These are phyloP conservation scores for Dolichopus griseipennis DNA, from an alignment of 2,888 invertebrate genomes.

Conservation along the genomic window DNA sequence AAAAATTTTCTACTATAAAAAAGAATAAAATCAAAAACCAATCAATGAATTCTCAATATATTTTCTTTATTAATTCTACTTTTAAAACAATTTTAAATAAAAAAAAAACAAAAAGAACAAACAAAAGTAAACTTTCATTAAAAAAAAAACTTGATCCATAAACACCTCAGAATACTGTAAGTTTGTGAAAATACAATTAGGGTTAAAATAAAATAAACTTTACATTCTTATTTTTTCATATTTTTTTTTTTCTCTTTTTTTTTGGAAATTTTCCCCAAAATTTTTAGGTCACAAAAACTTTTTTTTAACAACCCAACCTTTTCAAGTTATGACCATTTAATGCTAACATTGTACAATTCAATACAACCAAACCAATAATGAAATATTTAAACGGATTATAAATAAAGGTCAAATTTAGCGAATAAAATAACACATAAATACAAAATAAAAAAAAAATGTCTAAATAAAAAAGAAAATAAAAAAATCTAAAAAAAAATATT, in stretches of 20 bases:
- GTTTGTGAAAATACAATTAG: too few relatives aligned
- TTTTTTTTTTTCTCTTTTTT: background rate
- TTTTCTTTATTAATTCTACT: too few relatives aligned
- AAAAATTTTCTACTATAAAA: too few relatives aligned
- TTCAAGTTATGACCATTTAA: background rate
- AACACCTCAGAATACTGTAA: too few relatives aligned
- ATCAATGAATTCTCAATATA: too few relatives aligned
- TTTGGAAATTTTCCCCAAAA: background rate
- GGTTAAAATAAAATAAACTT: too few relatives aligned
- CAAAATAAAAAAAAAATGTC: background rate
- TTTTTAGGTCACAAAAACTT: background rate
- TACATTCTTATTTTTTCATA: too few relatives aligned
- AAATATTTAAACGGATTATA: background rate
- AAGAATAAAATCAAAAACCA: too few relatives aligned
- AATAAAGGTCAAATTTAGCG: slow-evolving; percentile 6
- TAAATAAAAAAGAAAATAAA: background rate
- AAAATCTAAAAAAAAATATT: background rate
- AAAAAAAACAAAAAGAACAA: too few relatives aligned
- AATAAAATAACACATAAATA: background rate
- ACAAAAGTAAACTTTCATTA: too few relatives aligned
- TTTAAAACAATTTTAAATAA: too few relatives aligned
- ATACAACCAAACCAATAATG: background rate
- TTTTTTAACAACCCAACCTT: background rate
- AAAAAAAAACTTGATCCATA: too few relatives aligned
- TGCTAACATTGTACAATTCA: background rate